Evolutionary conservation across 2,113 vertebrate genomes (phyloP).

Genomic region (Gambusia affinis): DNA sequence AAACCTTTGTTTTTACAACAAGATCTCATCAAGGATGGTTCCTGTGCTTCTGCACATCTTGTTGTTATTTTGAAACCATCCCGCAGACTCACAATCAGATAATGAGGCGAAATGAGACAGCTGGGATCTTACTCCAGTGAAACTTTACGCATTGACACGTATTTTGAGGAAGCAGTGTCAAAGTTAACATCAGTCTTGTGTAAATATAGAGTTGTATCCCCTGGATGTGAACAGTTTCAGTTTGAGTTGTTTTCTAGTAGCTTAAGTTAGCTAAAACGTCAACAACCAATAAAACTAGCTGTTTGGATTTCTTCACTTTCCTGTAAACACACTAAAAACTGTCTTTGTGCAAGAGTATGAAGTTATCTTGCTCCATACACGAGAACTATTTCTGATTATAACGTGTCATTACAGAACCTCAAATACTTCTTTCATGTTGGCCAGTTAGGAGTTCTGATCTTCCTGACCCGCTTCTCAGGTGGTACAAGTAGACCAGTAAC

Average conservation of each 20-base stretch:
- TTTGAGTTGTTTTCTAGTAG: neutral
- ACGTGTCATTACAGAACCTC: neutral
- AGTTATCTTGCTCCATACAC: no score
- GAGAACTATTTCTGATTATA: neutral
- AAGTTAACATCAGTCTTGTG: neutral
- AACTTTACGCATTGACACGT: neutral
- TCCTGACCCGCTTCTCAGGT: conserved; percentile 57
- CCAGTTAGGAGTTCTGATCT: conserved; percentile 63
- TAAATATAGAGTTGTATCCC: neutral
- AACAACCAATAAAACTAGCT: neutral
- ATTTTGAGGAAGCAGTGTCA: neutral
- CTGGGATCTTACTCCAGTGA: neutral
- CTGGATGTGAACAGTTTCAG: neutral
- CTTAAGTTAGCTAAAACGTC: neutral
- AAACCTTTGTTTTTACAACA: neutral
- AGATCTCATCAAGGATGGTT: neutral
- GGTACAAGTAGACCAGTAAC: conserved; percentile 54
- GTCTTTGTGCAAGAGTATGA: neutral
- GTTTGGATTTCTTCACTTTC: neutral
- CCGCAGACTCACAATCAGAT: neutral
- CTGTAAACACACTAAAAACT: neutral
- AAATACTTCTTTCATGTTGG: conserved; percentile 29
- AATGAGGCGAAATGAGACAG: neutral
- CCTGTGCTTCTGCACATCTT: neutral
- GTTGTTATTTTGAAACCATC: neutral